Evolutionary conservation across 2,888 invertebrate species (phyloP).

Genomic region (Idaea dimidiata): DNA sequence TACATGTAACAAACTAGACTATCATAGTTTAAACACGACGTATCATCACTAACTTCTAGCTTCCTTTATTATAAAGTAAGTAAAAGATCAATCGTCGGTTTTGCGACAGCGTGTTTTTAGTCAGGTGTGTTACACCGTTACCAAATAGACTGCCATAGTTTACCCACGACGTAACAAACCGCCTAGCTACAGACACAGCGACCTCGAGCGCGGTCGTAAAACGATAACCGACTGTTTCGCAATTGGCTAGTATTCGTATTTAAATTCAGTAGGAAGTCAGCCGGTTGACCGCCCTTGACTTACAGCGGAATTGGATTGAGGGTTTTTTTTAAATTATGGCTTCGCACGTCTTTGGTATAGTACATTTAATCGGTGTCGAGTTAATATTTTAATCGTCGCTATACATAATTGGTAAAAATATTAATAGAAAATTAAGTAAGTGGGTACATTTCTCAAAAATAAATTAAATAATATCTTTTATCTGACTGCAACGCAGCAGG

Average conservation of each 20-base stretch:
- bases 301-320: conserved; percentile 24
- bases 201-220: conserved; percentile 64
- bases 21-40: no score
- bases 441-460: no score
- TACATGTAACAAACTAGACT: no score
- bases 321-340: not conserved
- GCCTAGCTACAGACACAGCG: conserved; percentile 43
- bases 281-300: conserved; percentile 72
- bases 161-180: conserved; percentile 5
- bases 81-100: no score
- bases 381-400: not conserved
- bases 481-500: no score
- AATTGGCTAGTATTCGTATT: conserved; percentile 51
- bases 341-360: conserved; percentile 1
- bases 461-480: no score
- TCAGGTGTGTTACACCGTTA: not conserved
- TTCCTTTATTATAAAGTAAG: no score
- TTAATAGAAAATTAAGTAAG: no score
- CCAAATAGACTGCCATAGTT: not conserved
- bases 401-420: not conserved
- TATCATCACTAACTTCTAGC: no score
- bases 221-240: conserved; percentile 52
- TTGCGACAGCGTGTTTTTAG: no score
- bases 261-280: conserved; percentile 69
- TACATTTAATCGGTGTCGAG: conserved; percentile 32